Conservation (phyloP, 2,113 vertebrate genomes). For the Festucalex cinctus region DNA sequence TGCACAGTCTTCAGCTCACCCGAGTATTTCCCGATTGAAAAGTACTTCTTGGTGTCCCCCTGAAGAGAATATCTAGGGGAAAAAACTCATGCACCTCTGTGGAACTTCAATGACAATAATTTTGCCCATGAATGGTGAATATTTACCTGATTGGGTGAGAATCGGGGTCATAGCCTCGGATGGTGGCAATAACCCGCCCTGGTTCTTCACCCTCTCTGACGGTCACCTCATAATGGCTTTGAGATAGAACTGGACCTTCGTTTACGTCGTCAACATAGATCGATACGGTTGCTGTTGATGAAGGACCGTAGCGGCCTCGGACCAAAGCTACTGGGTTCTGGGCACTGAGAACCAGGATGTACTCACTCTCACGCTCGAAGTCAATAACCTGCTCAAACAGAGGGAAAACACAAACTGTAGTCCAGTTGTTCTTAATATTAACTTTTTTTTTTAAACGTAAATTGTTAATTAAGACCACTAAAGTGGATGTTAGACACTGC, state of each 20-base stretch:
- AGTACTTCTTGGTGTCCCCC: slow-evolving; percentile 77
- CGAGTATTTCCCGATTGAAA: slow-evolving; percentile 77
- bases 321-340: slow-evolving; percentile 73
- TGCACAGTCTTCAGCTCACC: slow-evolving; percentile 76
- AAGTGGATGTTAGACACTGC: too few relatives aligned
- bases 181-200: slow-evolving; percentile 73
- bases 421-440: too few relatives aligned
- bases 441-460: too few relatives aligned
- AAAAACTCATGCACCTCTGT: slow-evolving; percentile 1
- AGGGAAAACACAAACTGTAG: neutral
- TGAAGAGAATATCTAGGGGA: slow-evolving; percentile 74
- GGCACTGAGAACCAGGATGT: slow-evolving; percentile 72
- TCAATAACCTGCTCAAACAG: slow-evolving; percentile 66
- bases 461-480: neutral
- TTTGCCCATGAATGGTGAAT: neutral
- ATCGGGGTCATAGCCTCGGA: slow-evolving; percentile 75
- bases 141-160: slow-evolving; percentile 73
- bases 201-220: slow-evolving; percentile 73
- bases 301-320: slow-evolving; percentile 71
- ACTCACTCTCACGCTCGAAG: slow-evolving; percentile 76
- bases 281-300: slow-evolving; percentile 74
- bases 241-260: slow-evolving; percentile 72
- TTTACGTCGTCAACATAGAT: slow-evolving; percentile 76
- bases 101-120: neutral
- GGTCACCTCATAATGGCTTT: slow-evolving; percentile 74